phyloP scores from a whole-genome alignment of 2,113 vertebrate genomes.

The Tympanuchus pallidicinctus region DNA sequence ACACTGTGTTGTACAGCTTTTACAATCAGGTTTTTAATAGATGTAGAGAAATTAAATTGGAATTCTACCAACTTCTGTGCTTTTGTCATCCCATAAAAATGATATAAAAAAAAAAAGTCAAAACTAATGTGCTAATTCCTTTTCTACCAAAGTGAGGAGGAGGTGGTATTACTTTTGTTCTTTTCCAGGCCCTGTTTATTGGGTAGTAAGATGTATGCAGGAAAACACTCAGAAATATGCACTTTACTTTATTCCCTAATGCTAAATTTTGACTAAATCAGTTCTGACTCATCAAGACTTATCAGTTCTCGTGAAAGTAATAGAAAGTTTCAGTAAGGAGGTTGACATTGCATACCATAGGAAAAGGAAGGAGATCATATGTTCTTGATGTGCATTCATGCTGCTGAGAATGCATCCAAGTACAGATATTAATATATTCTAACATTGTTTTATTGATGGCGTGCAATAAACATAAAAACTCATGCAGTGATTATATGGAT shows the following conservation, averaged over 20 bases:
- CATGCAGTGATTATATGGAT: neutral
- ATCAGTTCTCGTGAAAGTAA: neutral
- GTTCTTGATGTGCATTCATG: constrained; percentile 44
- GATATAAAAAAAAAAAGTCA: constrained; percentile 35
- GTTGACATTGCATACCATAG: neutral
- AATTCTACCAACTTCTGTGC: constrained; percentile 73
- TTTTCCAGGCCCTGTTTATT: neutral
- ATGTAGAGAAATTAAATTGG: constrained; percentile 75
- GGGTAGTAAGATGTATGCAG: neutral
- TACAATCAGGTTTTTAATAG: constrained; percentile 77
- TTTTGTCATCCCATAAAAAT: constrained; percentile 51
- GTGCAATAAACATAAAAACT: constrained; percentile 30
- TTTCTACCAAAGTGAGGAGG: neutral
- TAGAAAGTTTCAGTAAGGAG: neutral
- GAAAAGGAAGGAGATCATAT: constrained; percentile 2
- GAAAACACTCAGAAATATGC: neutral
- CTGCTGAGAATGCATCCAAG: constrained; percentile 27
- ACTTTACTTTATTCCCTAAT: neutral
- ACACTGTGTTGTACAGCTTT: constrained; percentile 74
- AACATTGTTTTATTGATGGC: constrained; percentile 42
- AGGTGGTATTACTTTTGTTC: neutral
- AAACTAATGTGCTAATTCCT: neutral
- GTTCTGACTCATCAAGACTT: neutral
- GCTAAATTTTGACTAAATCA: neutral
- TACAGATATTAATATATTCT: constrained; percentile 24